These are phyloP conservation scores for Heliocidaris erythrogramma DNA, from an alignment of 35 echinoderm and acorn worm genomes.

Conservation along the genomic window DNA sequence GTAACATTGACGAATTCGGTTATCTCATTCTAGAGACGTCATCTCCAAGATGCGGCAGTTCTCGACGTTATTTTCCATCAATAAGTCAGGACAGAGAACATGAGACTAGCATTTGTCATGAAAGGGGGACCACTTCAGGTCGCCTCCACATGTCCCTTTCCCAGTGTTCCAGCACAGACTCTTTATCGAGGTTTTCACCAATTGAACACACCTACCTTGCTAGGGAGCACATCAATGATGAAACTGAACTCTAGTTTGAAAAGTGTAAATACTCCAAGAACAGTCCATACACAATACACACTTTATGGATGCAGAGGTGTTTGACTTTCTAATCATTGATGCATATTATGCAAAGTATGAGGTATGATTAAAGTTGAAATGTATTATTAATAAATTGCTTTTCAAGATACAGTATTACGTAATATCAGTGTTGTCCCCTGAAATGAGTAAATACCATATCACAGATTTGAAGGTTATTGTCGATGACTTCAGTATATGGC, in stretches of 20 bases:
- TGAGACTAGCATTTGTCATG: neutral
- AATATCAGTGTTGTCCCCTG: too few species aligned
- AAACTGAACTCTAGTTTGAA: neutral
- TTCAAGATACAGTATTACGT: too few species aligned
- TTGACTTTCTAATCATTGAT: too few species aligned
- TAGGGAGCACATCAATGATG: neutral
- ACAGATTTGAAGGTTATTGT: too few species aligned
- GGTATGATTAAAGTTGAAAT: too few species aligned
- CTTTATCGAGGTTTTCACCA: neutral
- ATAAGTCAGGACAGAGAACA: neutral
- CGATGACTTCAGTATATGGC: too few species aligned
- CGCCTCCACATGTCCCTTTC: neutral
- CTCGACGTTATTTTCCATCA: neutral
- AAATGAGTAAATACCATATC: too few species aligned
- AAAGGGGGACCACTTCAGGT: neutral
- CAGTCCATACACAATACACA: too few species aligned
- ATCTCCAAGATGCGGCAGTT: neutral
- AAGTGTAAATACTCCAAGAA: too few species aligned
- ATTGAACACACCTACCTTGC: neutral
- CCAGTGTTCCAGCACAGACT: neutral
- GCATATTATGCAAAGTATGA: too few species aligned
- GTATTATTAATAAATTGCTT: too few species aligned
- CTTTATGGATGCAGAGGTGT: too few species aligned
- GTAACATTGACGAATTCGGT: slow-evolving; percentile 1
- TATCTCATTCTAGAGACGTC: neutral